These are phyloP conservation scores for Scaptodrosophila lebanonensis DNA, from an alignment of 1,140 invertebrate species.

Conservation along the genomic window DNA sequence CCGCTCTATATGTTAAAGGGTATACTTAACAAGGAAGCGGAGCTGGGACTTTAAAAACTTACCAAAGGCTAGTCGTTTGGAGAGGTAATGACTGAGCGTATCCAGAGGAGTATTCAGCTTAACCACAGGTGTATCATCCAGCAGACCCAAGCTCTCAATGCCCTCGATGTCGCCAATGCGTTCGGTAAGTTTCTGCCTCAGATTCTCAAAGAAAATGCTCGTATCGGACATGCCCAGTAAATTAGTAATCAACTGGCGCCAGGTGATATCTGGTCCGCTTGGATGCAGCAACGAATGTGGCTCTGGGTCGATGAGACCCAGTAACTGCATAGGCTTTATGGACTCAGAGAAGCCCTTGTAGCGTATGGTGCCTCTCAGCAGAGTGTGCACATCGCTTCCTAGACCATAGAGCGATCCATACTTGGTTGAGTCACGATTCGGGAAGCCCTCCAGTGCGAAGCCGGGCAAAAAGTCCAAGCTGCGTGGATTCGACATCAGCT, in stretches of 20 bases:
- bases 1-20: slow-evolving; percentile 74
- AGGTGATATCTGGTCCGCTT: slow-evolving; percentile 96
- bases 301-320: slow-evolving; percentile 92
- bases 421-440: slow-evolving; percentile 95
- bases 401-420: slow-evolving; percentile 94
- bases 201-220: slow-evolving; percentile 95
- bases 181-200: slow-evolving; percentile 89
- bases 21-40: background rate
- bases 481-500: slow-evolving; percentile 87
- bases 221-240: slow-evolving; percentile 89
- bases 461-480: slow-evolving; percentile 95
- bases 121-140: slow-evolving; percentile 88
- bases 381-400: slow-evolving; percentile 87
- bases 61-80: slow-evolving; percentile 90
- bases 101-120: slow-evolving; percentile 94
- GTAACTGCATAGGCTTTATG: slow-evolving; percentile 88
- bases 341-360: slow-evolving; percentile 94
- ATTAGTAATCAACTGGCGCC: slow-evolving; percentile 93
- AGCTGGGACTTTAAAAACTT: slow-evolving; percentile 51
- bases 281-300: slow-evolving; percentile 93
- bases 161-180: slow-evolving; percentile 85
- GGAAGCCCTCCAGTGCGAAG: slow-evolving; percentile 96
- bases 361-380: slow-evolving; percentile 93
- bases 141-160: slow-evolving; percentile 90
- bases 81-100: slow-evolving; percentile 93